These are phyloP conservation scores for Anguilla rostrata DNA, from an alignment of 2,113 vertebrate genomes.

Conservation along the genomic window DNA sequence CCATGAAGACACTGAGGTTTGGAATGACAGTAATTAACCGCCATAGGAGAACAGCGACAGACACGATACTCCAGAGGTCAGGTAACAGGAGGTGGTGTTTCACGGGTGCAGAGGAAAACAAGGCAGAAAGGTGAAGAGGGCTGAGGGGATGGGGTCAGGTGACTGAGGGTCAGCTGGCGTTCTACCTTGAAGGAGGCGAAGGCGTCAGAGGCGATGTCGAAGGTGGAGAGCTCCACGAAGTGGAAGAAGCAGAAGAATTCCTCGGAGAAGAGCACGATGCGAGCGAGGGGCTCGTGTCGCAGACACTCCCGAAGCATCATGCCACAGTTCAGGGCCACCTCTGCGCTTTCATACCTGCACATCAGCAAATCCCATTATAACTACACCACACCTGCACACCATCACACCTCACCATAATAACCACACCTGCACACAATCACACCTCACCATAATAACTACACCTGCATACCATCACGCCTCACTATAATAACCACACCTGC, in stretches of 20 bases:
- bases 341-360: constrained; percentile 71
- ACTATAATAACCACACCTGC: too few species aligned
- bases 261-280: constrained; percentile 70
- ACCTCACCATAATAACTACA: too few species aligned
- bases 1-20: not conserved
- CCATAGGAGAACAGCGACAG: not conserved
- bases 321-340: constrained; percentile 77
- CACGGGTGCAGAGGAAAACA: not conserved
- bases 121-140: not conserved
- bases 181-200: constrained; percentile 77
- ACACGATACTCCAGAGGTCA: not conserved
- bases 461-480: too few species aligned
- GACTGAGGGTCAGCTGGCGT: not conserved
- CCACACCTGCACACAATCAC: too few species aligned
- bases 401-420: too few species aligned
- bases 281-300: constrained; percentile 74
- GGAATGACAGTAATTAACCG: not conserved
- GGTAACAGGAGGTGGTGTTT: constrained; percentile 4
- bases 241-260: constrained; percentile 74
- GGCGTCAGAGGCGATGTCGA: constrained; percentile 78
- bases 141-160: not conserved
- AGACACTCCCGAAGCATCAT: constrained; percentile 79
- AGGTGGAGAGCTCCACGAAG: constrained; percentile 76
- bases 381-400: too few species aligned
- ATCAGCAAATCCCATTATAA: not conserved